phyloP scores from a whole-genome alignment of 2,113 vertebrate genomes.

The Periophthalmodon schlosseri region DNA sequence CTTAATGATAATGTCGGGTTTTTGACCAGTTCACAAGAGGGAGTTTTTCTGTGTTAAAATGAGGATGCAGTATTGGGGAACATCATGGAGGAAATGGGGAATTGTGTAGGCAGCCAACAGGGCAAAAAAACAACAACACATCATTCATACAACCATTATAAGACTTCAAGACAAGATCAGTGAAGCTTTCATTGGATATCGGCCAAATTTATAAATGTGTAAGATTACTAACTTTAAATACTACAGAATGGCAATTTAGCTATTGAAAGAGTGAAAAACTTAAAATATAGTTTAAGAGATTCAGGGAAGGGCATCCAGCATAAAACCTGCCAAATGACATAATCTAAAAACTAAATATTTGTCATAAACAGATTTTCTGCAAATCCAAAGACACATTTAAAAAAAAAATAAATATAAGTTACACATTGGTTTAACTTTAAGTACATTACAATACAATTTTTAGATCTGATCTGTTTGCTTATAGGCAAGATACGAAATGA shows the following conservation, averaged over 20 bases:
- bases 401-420: not conserved
- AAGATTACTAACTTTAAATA: not conserved
- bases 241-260: not conserved
- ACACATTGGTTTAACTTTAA: no score
- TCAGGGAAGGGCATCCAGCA: not conserved
- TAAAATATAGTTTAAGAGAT: not conserved
- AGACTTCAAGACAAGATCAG: conserved; percentile 14
- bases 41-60: conserved; percentile 47
- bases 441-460: no score
- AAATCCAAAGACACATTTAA: no score
- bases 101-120: conserved; percentile 30
- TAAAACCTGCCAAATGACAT: no score
- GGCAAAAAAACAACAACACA: conserved; percentile 51
- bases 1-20: conserved; percentile 48
- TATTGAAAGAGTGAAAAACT: not conserved
- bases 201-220: conserved; percentile 1
- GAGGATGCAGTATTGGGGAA: conserved; percentile 19
- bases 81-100: conserved; percentile 25
- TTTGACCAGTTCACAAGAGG: conserved; percentile 49
- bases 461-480: not conserved
- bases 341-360: no score
- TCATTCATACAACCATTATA: conserved; percentile 44
- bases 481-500: not conserved
- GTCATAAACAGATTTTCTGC: no score
- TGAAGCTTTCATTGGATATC: not conserved